These are phyloP conservation scores for Cosmopolites sordidus DNA, from an alignment of 2,888 invertebrate species.

Conservation along the genomic window DNA sequence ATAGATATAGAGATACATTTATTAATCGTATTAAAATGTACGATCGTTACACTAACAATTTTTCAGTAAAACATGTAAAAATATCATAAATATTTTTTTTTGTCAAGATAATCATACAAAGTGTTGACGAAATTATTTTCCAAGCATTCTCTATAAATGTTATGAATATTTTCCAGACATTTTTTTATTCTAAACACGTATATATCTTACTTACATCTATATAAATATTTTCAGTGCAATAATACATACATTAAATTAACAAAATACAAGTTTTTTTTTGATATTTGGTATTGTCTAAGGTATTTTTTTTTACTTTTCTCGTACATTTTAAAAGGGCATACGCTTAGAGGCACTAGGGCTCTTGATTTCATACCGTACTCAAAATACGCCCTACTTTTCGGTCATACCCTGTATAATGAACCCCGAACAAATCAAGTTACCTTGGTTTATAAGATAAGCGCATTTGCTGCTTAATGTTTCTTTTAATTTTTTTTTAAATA, in stretches of 20 bases:
- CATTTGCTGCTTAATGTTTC: slow-evolving; percentile 8
- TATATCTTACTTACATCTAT: slow-evolving; percentile 1
- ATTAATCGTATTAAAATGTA: too few relatives aligned
- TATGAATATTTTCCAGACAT: background rate
- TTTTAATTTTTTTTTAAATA: background rate
- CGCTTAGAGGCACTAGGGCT: background rate
- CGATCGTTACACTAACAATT: too few relatives aligned
- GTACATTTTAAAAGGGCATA: background rate
- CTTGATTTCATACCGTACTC: background rate
- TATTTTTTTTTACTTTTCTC: background rate
- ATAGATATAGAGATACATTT: too few relatives aligned
- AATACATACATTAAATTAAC: slow-evolving; percentile 16
- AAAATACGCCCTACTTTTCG: background rate
- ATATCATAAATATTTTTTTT: background rate
- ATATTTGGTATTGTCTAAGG: slow-evolving; percentile 10
- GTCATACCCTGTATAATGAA: slow-evolving; percentile 2
- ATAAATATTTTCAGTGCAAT: slow-evolving; percentile 19
- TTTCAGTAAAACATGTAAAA: background rate
- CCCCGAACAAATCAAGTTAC: slow-evolving; percentile 7
- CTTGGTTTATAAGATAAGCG: slow-evolving; percentile 2
- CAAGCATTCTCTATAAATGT: background rate
- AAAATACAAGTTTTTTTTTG: slow-evolving; percentile 9
- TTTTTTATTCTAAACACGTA: slow-evolving; percentile 1
- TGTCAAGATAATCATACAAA: background rate
- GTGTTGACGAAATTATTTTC: background rate